Conservation (phyloP, 1,140 invertebrate genomes). For the Drosophila albomicans region DNA sequence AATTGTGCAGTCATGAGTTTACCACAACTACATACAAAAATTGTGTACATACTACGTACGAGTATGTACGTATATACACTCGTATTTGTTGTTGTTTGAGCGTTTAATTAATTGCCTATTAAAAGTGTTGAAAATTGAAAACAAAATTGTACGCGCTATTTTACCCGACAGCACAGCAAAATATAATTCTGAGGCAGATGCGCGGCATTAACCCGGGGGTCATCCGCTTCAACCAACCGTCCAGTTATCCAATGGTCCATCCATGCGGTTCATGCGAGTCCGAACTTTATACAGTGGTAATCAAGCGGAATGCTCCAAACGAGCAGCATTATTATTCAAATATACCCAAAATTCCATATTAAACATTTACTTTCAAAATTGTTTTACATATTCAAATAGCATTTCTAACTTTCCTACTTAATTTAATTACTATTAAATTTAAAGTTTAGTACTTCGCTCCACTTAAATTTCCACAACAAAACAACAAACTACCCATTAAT, state of each 20-base stretch:
- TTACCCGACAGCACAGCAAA: slow-evolving; percentile 38
- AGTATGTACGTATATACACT: neutral
- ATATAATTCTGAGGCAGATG: slow-evolving; percentile 38
- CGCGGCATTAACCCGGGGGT: slow-evolving; percentile 14
- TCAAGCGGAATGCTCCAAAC: neutral
- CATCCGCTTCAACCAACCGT: slow-evolving; percentile 9
- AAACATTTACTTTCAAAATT: too few relatives aligned
- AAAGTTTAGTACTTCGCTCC: too few relatives aligned
- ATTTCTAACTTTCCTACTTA: too few relatives aligned
- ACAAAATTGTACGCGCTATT: slow-evolving; percentile 58
- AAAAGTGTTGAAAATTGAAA: slow-evolving; percentile 83
- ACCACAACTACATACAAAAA: neutral
- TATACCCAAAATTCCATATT: too few relatives aligned
- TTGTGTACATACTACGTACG: neutral
- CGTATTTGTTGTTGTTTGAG: slow-evolving; percentile 63
- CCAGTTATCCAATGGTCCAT: neutral
- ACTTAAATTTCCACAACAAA: neutral
- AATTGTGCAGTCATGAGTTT: slow-evolving; percentile 33
- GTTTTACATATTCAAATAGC: too few relatives aligned
- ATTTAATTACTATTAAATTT: too few relatives aligned
- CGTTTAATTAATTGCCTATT: slow-evolving; percentile 80
- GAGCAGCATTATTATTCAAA: too few relatives aligned
- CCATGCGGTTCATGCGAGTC: neutral
- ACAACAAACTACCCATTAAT: neutral
- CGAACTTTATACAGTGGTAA: too few relatives aligned